Percentiles rank a stretch among this genome's conserved stretches.
Conservation (phyloP, 2,113 vertebrate species). For the Eulacestoma nigropectus region DNA sequence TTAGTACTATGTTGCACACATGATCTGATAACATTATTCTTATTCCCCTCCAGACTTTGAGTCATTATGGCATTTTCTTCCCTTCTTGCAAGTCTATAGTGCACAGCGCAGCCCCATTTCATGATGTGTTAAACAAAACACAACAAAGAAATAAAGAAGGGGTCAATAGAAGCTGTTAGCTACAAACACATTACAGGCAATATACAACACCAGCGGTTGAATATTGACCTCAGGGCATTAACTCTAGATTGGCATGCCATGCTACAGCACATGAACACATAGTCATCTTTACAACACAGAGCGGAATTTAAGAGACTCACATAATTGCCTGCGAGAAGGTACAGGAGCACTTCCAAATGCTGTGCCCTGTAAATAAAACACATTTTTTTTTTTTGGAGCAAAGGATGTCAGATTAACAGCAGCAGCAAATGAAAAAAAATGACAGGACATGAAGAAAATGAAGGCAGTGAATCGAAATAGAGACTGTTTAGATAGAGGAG, state of each 20-base stretch:
- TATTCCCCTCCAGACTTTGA: conserved; percentile 71
- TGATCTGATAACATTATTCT: neutral
- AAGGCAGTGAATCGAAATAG: conserved; percentile 14
- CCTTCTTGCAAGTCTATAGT: neutral
- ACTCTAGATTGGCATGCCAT: conserved; percentile 76
- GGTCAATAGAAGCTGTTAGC: conserved; percentile 54
- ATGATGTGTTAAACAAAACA: conserved; percentile 48
- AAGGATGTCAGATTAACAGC: conserved; percentile 69
- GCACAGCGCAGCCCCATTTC: neutral
- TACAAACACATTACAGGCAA: conserved; percentile 67
- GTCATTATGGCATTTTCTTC: conserved; percentile 5
- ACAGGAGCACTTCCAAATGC: conserved; percentile 80
- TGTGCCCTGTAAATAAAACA: conserved; percentile 84
- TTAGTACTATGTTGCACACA: neutral
- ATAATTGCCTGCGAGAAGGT: conserved; percentile 80
- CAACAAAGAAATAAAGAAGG: conserved; percentile 43
- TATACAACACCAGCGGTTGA: conserved; percentile 72
- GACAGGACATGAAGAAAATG: conserved; percentile 40
- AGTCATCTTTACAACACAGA: conserved; percentile 77
- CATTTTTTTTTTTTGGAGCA: conserved; percentile 76
- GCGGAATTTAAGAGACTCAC: conserved; percentile 78
- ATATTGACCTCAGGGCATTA: conserved; percentile 72
- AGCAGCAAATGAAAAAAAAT: conserved; percentile 59
- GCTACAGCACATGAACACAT: conserved; percentile 78
- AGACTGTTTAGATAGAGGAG: conserved; percentile 13